Conservation (phyloP, 2,113 vertebrate genomes). For the Hemichromis elongatus region DNA sequence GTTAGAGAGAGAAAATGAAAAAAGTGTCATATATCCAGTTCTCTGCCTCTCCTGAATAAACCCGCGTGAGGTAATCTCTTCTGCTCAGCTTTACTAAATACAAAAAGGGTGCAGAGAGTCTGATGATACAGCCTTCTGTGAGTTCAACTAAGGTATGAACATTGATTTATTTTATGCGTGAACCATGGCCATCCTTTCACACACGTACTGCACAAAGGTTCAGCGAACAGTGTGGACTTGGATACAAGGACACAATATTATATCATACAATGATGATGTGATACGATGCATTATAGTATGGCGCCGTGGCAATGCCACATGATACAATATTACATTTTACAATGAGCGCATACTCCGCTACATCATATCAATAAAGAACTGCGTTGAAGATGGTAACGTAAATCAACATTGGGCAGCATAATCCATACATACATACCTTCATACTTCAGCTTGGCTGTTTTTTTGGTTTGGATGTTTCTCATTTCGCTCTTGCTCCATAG, state of each 20-base stretch:
- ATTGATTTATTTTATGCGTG: neutral
- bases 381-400: neutral
- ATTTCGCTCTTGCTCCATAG: neutral
- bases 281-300: neutral
- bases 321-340: neutral
- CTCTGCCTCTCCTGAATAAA: neutral
- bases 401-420: neutral
- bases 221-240: neutral
- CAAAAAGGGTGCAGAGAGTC: neutral
- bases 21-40: neutral
- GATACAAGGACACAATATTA: neutral
- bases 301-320: neutral
- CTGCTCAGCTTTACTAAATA: neutral
- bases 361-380: rapidly evolving
- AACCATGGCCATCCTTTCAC: neutral
- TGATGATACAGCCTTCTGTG: neutral
- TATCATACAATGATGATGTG: neutral
- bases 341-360: neutral
- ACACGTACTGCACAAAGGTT: neutral
- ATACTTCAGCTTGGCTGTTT: neutral
- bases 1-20: neutral
- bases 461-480: neutral
- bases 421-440: neutral
- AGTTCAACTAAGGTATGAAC: neutral
- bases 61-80: neutral